These are phyloP conservation scores for Pilophorus perplexus DNA, from an alignment of 2,888 invertebrate species.

Conservation along the genomic window DNA sequence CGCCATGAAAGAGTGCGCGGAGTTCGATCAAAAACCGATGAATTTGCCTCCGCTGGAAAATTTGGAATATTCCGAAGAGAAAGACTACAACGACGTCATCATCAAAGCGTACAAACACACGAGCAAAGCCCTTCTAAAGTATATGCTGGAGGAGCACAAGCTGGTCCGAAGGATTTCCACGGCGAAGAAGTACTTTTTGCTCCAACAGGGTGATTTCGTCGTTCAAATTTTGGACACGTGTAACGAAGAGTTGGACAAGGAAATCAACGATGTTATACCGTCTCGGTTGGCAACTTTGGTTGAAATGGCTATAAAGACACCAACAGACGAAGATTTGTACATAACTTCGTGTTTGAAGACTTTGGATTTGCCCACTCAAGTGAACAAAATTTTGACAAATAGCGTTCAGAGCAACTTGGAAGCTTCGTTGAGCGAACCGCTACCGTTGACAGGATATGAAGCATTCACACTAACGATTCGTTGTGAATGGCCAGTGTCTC, in stretches of 20 bases:
- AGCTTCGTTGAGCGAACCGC: background rate
- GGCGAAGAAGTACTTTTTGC: conserved; percentile 65
- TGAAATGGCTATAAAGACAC: conserved; percentile 74
- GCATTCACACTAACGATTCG: conserved; percentile 92
- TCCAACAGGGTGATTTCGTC: conserved; percentile 86
- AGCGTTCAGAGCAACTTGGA: conserved; percentile 1
- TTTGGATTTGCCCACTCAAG: conserved; percentile 85
- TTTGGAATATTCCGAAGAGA: conserved; percentile 58
- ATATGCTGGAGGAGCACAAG: conserved; percentile 87
- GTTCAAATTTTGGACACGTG: conserved; percentile 97
- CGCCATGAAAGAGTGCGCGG: conserved; percentile 83
- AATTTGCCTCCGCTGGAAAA: conserved; percentile 55
- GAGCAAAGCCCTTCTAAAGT: conserved; percentile 80
- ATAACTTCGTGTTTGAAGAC: conserved; percentile 67
- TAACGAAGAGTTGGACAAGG: conserved; percentile 86
- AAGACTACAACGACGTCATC: conserved; percentile 69
- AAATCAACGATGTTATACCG: conserved; percentile 83
- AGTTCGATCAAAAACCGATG: conserved; percentile 33
- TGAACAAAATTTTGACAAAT: conserved; percentile 77
- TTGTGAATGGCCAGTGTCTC: conserved; percentile 93
- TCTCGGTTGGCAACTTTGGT: conserved; percentile 85
- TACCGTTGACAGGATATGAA: conserved; percentile 59
- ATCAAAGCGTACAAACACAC: conserved; percentile 90
- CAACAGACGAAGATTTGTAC: conserved; percentile 88
- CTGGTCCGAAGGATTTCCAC: conserved; percentile 59